Evolutionary conservation across 2,888 invertebrate genomes (phyloP), one percentile per base, ranked within the genome.

Genomic region (Meta bourneti): DNA sequence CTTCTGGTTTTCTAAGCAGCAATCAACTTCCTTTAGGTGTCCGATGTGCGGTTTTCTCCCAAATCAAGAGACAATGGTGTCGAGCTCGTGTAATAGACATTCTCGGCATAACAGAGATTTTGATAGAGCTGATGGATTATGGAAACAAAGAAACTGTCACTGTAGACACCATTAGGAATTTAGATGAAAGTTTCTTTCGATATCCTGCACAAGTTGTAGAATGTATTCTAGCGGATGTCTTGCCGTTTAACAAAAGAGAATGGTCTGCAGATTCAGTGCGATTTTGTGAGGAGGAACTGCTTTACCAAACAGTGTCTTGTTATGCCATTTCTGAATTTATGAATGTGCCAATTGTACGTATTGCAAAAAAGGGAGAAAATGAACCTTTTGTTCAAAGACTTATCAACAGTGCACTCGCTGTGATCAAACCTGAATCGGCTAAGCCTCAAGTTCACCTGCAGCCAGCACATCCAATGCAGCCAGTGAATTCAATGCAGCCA

Each of bases 191-290:
- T 34, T n/a, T 75, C 51, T 79, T 75, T 80, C 20, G 77, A 4
- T 19, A 13, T 75, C 48, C 20, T 6, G 79, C 83, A 9, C 81
- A 84, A 34, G 93, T 92, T 61, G 6, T 88, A 34, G 92, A 93
- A 88, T 93, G 93, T 51, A 83, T 87, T 69, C 69, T 93, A 13
- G 91, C 90, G 1, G 93, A 93, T 48, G 92, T 92, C 7, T 34
- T 77, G n/a, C 91, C 91, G 16, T 5, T 54, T 69, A 20, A 71
- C 51, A 13, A 48, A 34, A 48, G 16, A n/a, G 81, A 78, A 52
- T 91, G 91, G 93, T 34, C 74, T 19, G 8, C 52, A 0, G 91
- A 88, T 16, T 88, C 91, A 6, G 13, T 89, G 51, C 20, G 34
- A 8, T 89, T 85, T 71, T 91, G 89, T 72, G 89, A 91, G 51